phyloP scores from a whole-genome alignment of 2,888 invertebrate species.

The Tiliacea aurago region DNA sequence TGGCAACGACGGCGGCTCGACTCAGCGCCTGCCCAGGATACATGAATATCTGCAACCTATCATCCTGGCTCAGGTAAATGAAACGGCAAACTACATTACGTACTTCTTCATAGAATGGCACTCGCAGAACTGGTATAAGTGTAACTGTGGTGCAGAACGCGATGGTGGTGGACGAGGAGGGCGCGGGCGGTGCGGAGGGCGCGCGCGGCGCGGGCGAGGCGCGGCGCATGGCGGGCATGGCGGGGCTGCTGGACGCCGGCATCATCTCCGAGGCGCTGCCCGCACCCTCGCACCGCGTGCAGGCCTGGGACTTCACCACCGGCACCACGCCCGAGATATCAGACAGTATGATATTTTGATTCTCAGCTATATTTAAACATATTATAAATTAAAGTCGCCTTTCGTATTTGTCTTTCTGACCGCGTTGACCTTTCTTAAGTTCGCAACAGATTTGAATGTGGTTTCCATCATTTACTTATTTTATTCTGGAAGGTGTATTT shows the following conservation, averaged over 20 bases:
- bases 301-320: conserved; percentile 95
- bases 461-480: background rate
- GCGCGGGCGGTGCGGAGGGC: conserved; percentile 65
- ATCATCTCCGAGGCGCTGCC: conserved; percentile 90
- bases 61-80: conserved; percentile 86
- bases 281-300: conserved; percentile 94
- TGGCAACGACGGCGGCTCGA: conserved; percentile 69
- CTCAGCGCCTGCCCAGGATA: conserved; percentile 80
- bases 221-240: conserved; percentile 82
- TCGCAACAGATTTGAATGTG: background rate
- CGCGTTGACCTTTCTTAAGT: background rate
- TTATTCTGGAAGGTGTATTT: background rate
- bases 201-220: conserved; percentile 75
- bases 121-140: background rate
- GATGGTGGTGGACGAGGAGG: conserved; percentile 87
- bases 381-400: no score
- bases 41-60: conserved; percentile 88
- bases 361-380: background rate
- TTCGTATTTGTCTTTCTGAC: background rate
- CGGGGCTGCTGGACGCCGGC: conserved; percentile 83
- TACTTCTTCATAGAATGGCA: background rate
- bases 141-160: conserved; percentile 77
- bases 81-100: background rate
- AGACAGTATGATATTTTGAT: conserved; percentile 90
- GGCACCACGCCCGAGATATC: conserved; percentile 93